phyloP scores from a whole-genome alignment of 2,797 vertebrate species.

The Lateolabrax maculatus region DNA sequence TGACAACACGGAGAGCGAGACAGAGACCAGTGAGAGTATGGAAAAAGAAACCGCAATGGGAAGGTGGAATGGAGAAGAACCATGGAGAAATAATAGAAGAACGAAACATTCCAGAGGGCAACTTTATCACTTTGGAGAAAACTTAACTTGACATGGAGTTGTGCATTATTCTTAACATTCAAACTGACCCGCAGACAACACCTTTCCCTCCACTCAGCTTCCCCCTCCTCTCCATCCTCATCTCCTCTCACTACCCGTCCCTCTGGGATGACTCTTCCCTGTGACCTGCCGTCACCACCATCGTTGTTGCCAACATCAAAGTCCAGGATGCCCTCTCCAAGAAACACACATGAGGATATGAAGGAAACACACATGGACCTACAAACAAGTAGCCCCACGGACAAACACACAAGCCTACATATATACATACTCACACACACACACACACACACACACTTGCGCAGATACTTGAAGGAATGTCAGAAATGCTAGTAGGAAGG shows the following conservation, averaged over 20 bases:
- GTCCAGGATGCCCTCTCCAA: constrained; percentile 71
- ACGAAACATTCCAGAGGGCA: not conserved
- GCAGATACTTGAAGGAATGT: constrained; percentile 77
- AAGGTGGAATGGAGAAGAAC: not conserved
- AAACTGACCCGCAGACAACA: constrained; percentile 5
- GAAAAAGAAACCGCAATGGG: constrained; percentile 30
- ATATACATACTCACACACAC: constrained; percentile 9
- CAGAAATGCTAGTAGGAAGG: constrained; percentile 79
- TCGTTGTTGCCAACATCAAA: constrained; percentile 73
- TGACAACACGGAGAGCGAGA: constrained; percentile 64
- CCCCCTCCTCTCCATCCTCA: constrained; percentile 29
- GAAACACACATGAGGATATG: constrained; percentile 57
- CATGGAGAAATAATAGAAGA: not conserved
- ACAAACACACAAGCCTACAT: constrained; percentile 28
- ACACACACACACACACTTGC: constrained; percentile 11
- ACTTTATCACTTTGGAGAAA: not conserved
- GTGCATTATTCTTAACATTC: constrained; percentile 7
- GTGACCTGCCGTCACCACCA: constrained; percentile 62
- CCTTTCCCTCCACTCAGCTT: not conserved
- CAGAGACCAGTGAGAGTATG: constrained; percentile 30
- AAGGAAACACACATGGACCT: constrained; percentile 43
- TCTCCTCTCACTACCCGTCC: constrained; percentile 49
- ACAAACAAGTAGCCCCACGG: constrained; percentile 21
- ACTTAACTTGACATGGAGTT: not conserved
- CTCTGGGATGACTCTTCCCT: constrained; percentile 66